phyloP scores from a whole-genome alignment of 2,797 vertebrate species.

The Sarcoramphus papa region DNA sequence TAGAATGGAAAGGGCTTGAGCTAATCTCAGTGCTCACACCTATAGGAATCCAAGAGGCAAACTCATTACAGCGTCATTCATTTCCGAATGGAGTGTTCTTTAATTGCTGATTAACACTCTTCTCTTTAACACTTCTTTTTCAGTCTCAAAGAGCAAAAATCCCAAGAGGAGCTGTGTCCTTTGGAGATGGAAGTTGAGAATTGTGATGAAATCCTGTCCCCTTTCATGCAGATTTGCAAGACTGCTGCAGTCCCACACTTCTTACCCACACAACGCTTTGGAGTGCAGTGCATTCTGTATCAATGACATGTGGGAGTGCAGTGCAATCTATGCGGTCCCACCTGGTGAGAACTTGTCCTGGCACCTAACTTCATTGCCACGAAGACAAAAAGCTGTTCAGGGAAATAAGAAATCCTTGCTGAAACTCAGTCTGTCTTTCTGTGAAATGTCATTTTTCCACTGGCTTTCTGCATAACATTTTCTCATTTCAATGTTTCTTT shows the following conservation, averaged over 20 bases:
- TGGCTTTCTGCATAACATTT: background rate
- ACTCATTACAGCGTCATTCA: background rate
- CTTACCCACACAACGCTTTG: background rate
- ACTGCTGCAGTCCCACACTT: background rate
- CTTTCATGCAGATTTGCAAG: background rate
- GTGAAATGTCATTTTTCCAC: background rate
- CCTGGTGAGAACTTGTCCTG: background rate
- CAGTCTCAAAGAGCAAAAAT: background rate
- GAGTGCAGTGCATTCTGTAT: background rate
- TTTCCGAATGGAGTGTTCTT: background rate
- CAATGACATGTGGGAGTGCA: background rate
- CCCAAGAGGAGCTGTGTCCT: background rate
- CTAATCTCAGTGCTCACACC: background rate
- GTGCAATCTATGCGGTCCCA: background rate
- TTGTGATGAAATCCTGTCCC: background rate
- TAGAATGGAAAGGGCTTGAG: background rate
- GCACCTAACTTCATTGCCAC: background rate
- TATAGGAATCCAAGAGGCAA: background rate
- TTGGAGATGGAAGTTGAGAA: background rate
- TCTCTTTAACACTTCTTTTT: background rate
- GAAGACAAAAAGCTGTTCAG: background rate
- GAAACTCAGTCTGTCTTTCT: background rate
- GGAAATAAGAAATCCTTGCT: background rate
- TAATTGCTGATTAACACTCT: background rate
- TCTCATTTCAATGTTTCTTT: background rate